Percentiles rank a stretch among this genome's conserved stretches.
Evolutionary conservation across 2,797 vertebrate genomes (phyloP).

Genomic region (Tapirus indicus): DNA sequence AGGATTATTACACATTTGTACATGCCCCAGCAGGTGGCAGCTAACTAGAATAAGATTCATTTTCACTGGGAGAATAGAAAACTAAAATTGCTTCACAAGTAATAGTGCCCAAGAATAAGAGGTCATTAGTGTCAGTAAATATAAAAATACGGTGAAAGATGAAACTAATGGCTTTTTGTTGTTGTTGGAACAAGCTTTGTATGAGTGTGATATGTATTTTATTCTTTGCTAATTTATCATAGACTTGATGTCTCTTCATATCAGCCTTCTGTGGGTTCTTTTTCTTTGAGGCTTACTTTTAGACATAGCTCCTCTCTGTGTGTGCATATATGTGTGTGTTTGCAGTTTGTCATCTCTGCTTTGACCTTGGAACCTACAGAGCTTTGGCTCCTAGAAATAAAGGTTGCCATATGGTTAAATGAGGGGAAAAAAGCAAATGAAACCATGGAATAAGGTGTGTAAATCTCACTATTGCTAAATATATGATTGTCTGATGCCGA

Average conservation of each 20-base stretch:
- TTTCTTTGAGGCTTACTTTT: constrained; percentile 36
- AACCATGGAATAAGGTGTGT: constrained; percentile 53
- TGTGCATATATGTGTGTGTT: constrained; percentile 40
- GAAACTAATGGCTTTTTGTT: constrained; percentile 62
- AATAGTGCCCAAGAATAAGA: constrained; percentile 79
- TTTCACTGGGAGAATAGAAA: constrained; percentile 84
- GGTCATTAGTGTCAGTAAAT: constrained; percentile 80
- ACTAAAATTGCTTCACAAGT: constrained; percentile 84
- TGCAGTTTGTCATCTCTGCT: constrained; percentile 66
- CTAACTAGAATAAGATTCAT: constrained; percentile 86
- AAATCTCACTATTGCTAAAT: constrained; percentile 29
- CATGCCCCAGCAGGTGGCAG: constrained; percentile 87
- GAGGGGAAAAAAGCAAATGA: constrained; percentile 65
- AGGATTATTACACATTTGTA: constrained; percentile 82
- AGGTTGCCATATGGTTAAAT: constrained; percentile 68
- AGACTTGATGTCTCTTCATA: constrained; percentile 36
- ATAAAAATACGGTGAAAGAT: constrained; percentile 68
- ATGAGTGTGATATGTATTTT: constrained; percentile 32
- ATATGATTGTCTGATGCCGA: neutral
- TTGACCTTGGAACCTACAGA: constrained; percentile 76
- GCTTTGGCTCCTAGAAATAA: constrained; percentile 64
- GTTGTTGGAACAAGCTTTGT: constrained; percentile 50
- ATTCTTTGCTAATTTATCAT: constrained; percentile 59
- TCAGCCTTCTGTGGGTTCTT: neutral
- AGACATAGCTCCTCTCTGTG: neutral